Percentiles rank a stretch among this genome's conserved stretches.
phyloP scores from a whole-genome alignment of 1,140 invertebrate species.

The Drosophila saltans region DNA sequence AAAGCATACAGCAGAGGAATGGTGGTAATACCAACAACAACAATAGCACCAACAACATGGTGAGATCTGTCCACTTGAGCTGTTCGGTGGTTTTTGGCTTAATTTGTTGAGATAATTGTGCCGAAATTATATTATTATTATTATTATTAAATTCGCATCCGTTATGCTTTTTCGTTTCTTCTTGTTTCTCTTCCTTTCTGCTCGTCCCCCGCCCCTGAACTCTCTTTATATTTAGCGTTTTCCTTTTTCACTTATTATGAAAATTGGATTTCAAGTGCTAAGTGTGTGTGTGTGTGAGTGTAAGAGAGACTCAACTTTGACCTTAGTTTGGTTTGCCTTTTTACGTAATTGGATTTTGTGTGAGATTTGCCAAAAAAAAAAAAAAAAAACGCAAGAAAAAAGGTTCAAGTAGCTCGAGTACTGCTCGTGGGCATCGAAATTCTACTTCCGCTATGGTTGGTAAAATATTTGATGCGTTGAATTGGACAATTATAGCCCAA shows the following conservation, averaged over 20 bases:
- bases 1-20: conserved; percentile 20
- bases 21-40: conserved; percentile 11
- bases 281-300: conserved; percentile 16
- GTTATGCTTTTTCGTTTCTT: conserved; percentile 38
- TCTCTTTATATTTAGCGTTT: conserved; percentile 9
- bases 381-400: background rate
- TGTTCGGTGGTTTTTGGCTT: conserved; percentile 70
- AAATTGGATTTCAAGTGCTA: conserved; percentile 76
- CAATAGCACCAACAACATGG: conserved; percentile 29
- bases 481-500: conserved; percentile 2
- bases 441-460: conserved; percentile 3
- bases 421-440: background rate
- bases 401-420: conserved; percentile 33
- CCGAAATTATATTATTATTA: conserved; percentile 80
- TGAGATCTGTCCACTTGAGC: conserved; percentile 57
- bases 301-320: conserved; percentile 53
- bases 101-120: conserved; percentile 81
- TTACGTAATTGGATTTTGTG: conserved; percentile 75
- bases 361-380: conserved; percentile 48
- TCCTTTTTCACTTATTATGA: conserved; percentile 64
- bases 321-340: conserved; percentile 61
- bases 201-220: too few relatives aligned
- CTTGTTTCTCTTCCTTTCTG: conserved; percentile 22
- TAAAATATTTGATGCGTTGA: background rate
- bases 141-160: conserved; percentile 76